Percentiles rank a stretch among this genome's conserved stretches.
These are phyloP conservation scores for Thaumetopoea pityocampa DNA, from an alignment of 1,140 invertebrate genomes.

Conservation along the genomic window DNA sequence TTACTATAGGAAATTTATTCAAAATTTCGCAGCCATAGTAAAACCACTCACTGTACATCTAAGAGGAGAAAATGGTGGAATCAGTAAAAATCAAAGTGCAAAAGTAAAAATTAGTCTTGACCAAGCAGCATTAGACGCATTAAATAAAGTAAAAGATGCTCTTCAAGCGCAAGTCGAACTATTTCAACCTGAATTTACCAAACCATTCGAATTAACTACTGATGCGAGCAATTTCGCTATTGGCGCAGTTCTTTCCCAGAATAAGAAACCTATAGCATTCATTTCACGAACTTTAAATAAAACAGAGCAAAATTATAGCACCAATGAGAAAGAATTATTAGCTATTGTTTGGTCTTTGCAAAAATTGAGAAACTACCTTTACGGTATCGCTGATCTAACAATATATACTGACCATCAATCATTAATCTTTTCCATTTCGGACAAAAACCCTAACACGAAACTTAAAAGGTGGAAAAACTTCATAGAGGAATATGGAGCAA, in stretches of 20 bases:
- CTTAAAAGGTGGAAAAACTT: no score
- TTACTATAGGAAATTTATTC: constrained; percentile 32
- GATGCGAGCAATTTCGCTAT: constrained; percentile 37
- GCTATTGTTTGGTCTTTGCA: constrained; percentile 70
- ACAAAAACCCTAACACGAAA: no score
- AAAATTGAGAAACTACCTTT: constrained; percentile 62
- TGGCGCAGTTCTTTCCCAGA: constrained; percentile 42
- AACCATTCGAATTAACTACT: constrained; percentile 44
- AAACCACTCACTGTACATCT: constrained; percentile 32
- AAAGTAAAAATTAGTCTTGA: constrained; percentile 35
- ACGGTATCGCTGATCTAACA: no score
- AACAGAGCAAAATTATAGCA: constrained; percentile 54
- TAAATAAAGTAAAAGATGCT: no score
- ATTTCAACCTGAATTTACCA: constrained; percentile 34
- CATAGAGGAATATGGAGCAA: no score
- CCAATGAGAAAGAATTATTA: constrained; percentile 70
- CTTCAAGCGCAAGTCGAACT: no score
- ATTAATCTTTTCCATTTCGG: no score
- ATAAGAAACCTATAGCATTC: constrained; percentile 50
- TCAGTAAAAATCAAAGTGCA: constrained; percentile 23
- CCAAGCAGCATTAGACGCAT: no score
- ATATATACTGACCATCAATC: no score
- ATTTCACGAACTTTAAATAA: constrained; percentile 48
- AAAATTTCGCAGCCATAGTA: constrained; percentile 49
- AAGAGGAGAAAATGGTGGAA: constrained; percentile 44